Conservation (phyloP, 2,888 invertebrate genomes). For the Herminia tarsipennalis region DNA sequence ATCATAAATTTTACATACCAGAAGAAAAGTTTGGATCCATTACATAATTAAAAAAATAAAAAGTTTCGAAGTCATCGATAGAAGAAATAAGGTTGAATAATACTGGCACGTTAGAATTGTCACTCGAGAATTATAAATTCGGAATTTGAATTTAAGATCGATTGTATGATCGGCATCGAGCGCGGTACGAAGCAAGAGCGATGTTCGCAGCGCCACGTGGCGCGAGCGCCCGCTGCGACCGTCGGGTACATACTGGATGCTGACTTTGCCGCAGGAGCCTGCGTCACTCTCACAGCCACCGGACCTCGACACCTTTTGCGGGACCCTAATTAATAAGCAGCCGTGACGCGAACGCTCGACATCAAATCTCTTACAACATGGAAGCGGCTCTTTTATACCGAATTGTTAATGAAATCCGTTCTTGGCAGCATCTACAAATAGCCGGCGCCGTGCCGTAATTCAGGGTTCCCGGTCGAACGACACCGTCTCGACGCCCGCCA, state of each 20-base stretch:
- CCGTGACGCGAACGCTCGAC: constrained; percentile 62
- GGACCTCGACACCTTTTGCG: constrained; percentile 80
- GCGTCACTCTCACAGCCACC: constrained; percentile 74
- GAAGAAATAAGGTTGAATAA: constrained; percentile 5
- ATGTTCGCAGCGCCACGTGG: constrained; percentile 37
- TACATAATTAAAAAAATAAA: constrained; percentile 29
- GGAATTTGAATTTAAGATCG: constrained; percentile 40
- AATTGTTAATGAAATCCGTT: constrained; percentile 53
- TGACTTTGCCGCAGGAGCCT: constrained; percentile 80
- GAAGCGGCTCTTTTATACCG: constrained; percentile 40
- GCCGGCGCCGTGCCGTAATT: constrained; percentile 28
- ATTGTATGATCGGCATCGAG: constrained; percentile 26
- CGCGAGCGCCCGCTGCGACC: constrained; percentile 62
- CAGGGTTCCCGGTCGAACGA: constrained; percentile 25
- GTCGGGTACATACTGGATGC: constrained; percentile 72
- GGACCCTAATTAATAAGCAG: constrained; percentile 81
- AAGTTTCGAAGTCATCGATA: constrained; percentile 4
- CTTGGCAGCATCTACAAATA: constrained; percentile 39
- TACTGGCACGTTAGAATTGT: constrained; percentile 29
- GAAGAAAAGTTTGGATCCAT: constrained; percentile 39
- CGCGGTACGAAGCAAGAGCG: constrained; percentile 44
- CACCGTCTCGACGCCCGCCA: constrained; percentile 22
- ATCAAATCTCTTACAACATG: constrained; percentile 52
- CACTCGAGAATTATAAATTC: constrained; percentile 29
- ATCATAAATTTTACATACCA: constrained; percentile 41